phyloP scores from a whole-genome alignment of 2,797 vertebrate genomes.

The Nothura maculosa region DNA sequence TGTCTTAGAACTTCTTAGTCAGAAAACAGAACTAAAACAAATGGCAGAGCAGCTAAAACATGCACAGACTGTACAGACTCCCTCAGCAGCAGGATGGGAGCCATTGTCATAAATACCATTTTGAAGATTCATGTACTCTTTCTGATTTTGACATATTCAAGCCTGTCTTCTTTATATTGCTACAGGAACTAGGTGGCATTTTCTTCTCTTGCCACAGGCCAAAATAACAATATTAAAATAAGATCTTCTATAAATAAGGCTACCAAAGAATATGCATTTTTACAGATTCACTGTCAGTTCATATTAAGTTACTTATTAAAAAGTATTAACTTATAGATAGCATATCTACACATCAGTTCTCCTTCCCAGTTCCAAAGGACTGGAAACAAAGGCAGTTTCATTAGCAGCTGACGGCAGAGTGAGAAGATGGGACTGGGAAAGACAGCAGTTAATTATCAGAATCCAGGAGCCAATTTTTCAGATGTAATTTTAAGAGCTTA shows the following conservation, averaged over 20 bases:
- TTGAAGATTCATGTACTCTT: not conserved
- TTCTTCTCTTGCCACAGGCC: not conserved
- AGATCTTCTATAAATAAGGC: not conserved
- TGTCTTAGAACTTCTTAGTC: not conserved
- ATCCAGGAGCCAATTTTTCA: constrained; percentile 1
- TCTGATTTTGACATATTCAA: not conserved
- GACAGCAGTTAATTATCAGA: not conserved
- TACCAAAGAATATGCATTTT: not conserved
- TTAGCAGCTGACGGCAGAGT: not conserved
- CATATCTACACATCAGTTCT: not conserved
- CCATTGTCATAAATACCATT: not conserved
- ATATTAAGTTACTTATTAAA: not conserved
- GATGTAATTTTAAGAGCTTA: constrained; percentile 14
- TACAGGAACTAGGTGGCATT: not conserved
- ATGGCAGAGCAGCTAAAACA: not conserved
- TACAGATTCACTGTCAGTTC: not conserved
- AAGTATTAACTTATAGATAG: not conserved
- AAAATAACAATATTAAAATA: not conserved
- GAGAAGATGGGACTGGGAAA: not conserved
- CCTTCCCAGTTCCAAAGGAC: not conserved
- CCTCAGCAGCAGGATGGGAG: not conserved
- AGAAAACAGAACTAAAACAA: not conserved
- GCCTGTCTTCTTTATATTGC: not conserved
- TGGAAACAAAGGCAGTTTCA: not conserved
- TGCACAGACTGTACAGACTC: not conserved